phyloP scores from a whole-genome alignment of 2,888 invertebrate species.

The Dryobota labecula region DNA sequence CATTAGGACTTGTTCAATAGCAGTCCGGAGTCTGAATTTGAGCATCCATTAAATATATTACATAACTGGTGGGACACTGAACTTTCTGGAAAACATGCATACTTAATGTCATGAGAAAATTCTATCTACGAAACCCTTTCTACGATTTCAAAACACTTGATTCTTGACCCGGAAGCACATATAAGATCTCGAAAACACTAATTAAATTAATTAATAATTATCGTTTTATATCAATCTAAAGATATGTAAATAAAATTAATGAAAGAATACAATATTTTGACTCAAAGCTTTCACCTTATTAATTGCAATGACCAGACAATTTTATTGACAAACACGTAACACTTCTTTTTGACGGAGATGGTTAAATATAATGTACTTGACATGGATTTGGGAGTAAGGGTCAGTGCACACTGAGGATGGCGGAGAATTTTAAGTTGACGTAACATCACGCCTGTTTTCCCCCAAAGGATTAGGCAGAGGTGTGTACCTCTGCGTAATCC shows the following conservation, averaged over 20 bases:
- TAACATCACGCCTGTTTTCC: no score
- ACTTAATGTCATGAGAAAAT: background rate
- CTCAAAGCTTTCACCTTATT: constrained; percentile 31
- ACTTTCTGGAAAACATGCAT: no score
- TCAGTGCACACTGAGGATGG: background rate
- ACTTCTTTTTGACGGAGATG: constrained; percentile 19
- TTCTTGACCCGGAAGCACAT: background rate
- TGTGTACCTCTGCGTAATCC: no score
- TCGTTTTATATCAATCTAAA: constrained; percentile 13
- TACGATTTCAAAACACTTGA: background rate
- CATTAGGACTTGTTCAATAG: no score
- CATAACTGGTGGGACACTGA: background rate
- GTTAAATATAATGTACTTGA: constrained; percentile 37
- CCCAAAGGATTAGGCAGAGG: no score
- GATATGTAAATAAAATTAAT: constrained; percentile 6
- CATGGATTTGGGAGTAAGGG: constrained; percentile 8
- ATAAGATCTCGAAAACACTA: constrained; percentile 4
- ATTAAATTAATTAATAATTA: constrained; percentile 47
- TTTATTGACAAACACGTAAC: constrained; percentile 13
- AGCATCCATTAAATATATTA: background rate
- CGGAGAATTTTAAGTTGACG: background rate
- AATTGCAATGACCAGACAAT: constrained; percentile 35
- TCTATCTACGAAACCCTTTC: background rate
- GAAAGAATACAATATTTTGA: constrained; percentile 40
- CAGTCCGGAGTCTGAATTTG: background rate